Evolutionary conservation across 2,888 invertebrate genomes (phyloP).

Genomic region (Geotrupes spiniger): DNA sequence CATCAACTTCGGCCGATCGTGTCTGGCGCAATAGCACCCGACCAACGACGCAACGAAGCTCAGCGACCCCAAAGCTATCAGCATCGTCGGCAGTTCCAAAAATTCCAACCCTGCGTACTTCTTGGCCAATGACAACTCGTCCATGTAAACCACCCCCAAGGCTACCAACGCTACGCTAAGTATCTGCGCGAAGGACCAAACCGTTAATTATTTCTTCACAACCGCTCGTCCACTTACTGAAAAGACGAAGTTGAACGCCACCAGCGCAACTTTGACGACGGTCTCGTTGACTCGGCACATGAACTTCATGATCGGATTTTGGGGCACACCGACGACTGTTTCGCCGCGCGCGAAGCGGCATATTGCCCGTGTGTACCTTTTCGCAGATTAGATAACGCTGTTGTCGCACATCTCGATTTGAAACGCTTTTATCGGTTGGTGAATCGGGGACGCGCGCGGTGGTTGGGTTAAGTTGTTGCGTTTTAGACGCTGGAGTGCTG

Average conservation of each 20-base stretch:
- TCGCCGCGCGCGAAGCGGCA: background rate
- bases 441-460: no score
- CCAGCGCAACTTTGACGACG: slow-evolving; percentile 32
- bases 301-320: slow-evolving; percentile 25
- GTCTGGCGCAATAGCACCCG: slow-evolving; percentile 35
- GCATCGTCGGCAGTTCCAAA: slow-evolving; percentile 57
- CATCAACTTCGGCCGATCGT: slow-evolving; percentile 29
- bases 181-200: slow-evolving; percentile 31
- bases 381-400: background rate
- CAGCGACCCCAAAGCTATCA: slow-evolving; percentile 65
- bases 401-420: slow-evolving; percentile 1
- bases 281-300: slow-evolving; percentile 32
- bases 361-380: background rate
- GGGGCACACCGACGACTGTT: background rate
- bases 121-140: slow-evolving; percentile 33
- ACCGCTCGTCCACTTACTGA: slow-evolving; percentile 32
- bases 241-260: slow-evolving; percentile 36
- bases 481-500: no score
- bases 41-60: slow-evolving; percentile 46
- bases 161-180: slow-evolving; percentile 36
- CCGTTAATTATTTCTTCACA: no score
- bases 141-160: slow-evolving; percentile 33
- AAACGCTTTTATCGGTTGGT: background rate
- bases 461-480: no score
- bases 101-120: slow-evolving; percentile 32